Evolutionary conservation across 2,797 vertebrate species (phyloP).

Genomic region (Oreochromis grahami): DNA sequence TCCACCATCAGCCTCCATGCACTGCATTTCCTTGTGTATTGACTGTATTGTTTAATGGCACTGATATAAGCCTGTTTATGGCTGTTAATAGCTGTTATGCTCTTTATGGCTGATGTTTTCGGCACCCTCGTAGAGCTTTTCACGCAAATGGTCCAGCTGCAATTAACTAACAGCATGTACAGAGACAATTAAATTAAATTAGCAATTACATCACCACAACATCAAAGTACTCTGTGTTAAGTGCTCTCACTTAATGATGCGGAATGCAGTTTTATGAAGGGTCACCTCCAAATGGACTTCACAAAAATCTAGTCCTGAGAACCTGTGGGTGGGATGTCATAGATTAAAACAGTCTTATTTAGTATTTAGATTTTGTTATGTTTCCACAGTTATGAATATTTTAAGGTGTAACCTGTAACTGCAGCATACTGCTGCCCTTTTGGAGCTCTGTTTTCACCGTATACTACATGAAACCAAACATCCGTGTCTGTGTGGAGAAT

Average conservation of each 20-base stretch:
- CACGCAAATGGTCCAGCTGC: constrained; percentile 61
- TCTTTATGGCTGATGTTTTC: constrained; percentile 59
- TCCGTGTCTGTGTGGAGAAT: neutral
- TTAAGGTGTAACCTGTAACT: neutral
- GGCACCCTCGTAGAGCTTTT: constrained; percentile 39
- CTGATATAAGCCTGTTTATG: constrained; percentile 56
- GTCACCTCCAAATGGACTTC: constrained; percentile 52
- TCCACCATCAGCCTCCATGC: neutral
- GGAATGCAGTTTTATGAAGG: constrained; percentile 36
- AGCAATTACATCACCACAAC: constrained; percentile 67
- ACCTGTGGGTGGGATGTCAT: constrained; percentile 20
- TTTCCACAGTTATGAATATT: constrained; percentile 7
- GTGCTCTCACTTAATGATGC: constrained; percentile 52
- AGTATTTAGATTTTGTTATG: constrained; percentile 22
- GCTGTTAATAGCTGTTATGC: constrained; percentile 60
- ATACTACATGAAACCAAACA: neutral
- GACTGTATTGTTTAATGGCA: constrained; percentile 33
- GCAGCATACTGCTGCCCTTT: neutral
- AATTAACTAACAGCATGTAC: constrained; percentile 65
- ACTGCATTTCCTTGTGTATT: constrained; percentile 10
- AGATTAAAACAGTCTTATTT: constrained; percentile 30
- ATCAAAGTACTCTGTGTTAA: constrained; percentile 66
- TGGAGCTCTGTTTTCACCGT: neutral
- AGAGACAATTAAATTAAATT: constrained; percentile 71
- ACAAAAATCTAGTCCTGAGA: constrained; percentile 12